A percentile compares a stretch with the other conserved stretches of the same genome.
These are phyloP conservation scores for Rhinoderma darwinii DNA, from an alignment of 2,113 vertebrate genomes.

Conservation along the genomic window DNA sequence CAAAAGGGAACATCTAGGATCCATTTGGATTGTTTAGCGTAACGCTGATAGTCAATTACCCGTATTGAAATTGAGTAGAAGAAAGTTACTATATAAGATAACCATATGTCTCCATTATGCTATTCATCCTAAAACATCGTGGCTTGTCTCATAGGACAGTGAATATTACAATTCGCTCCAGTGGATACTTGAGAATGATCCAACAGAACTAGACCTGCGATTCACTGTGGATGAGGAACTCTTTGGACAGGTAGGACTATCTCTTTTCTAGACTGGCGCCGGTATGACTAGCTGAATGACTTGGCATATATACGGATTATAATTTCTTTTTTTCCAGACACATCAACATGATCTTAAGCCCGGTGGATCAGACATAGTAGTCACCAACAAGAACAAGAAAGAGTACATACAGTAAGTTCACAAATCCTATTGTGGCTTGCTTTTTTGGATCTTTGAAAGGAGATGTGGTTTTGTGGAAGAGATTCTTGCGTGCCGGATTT, in stretches of 20 bases:
- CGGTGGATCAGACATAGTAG: conserved; percentile 86
- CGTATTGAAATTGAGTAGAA: neutral
- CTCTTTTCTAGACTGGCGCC: neutral
- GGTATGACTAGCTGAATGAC: conserved; percentile 6
- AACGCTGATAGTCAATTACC: too few species aligned
- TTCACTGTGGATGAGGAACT: conserved; percentile 96
- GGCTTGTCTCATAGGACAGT: conserved; percentile 78
- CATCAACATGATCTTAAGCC: conserved; percentile 92
- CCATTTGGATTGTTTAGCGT: too few species aligned
- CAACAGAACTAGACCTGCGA: conserved; percentile 90
- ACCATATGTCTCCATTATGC: neutral
- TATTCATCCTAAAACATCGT: neutral
- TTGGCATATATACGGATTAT: conserved; percentile 1
- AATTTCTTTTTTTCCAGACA: conserved; percentile 77
- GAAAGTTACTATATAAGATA: neutral
- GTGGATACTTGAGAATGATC: conserved; percentile 98
- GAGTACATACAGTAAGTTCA: conserved; percentile 95
- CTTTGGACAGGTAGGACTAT: conserved; percentile 89
- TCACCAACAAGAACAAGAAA: conserved; percentile 94
- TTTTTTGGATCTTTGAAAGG: too few species aligned
- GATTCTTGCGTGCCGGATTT: too few species aligned
- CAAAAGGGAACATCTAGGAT: too few species aligned
- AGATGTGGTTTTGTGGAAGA: neutral
- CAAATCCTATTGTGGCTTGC: neutral
- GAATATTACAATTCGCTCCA: conserved; percentile 96